phyloP scores from a whole-genome alignment of 2,113 vertebrate species.

The Leucoraja erinaceus region DNA sequence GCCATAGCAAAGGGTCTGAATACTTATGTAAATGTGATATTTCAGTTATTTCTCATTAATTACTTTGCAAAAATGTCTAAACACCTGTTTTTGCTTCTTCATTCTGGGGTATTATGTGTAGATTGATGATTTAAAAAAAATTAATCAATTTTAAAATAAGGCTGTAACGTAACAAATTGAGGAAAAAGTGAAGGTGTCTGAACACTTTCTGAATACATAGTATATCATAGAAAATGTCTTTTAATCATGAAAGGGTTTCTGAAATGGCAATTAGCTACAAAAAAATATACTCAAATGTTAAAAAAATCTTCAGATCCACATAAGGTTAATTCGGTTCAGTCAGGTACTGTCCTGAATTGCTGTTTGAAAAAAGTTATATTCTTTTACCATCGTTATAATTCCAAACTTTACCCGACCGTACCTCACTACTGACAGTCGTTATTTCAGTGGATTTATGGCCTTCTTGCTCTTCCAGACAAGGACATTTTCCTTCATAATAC shows the following conservation, averaged over 20 bases:
- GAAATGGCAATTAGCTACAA: neutral
- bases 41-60: no score
- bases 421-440: constrained; percentile 81
- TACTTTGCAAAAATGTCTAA: no score
- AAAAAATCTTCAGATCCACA: neutral
- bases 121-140: no score
- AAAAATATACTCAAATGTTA: neutral
- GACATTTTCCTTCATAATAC: constrained; percentile 90
- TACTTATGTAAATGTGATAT: no score
- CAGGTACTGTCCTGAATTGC: neutral
- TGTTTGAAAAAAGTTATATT: neutral
- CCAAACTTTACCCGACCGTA: constrained; percentile 44
- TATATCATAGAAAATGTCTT: neutral
- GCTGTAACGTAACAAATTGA: no score
- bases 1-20: no score
- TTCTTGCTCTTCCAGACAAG: constrained; percentile 73
- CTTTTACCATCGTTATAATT: neutral
- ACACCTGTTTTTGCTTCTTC: no score
- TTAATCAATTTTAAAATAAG: no score
- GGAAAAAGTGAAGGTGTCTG: no score
- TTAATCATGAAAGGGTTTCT: no score
- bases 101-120: no score
- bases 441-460: constrained; percentile 61
- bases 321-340: neutral
- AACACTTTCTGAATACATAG: no score